Conservation (phyloP, 2,113 vertebrate genomes). For the Struthio camelus region DNA sequence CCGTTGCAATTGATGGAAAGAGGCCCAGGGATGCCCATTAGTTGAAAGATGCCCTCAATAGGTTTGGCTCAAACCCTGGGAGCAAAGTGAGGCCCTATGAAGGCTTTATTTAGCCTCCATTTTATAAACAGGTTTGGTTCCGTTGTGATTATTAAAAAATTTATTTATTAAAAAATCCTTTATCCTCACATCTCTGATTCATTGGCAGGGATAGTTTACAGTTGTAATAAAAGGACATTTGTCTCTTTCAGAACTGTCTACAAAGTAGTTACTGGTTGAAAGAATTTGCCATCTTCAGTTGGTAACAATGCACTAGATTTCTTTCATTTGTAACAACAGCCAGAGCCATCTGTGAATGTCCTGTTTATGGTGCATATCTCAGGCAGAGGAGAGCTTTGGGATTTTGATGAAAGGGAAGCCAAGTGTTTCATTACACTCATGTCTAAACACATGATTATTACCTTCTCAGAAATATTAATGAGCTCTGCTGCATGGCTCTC, state of each 20-base stretch:
- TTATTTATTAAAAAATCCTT: conserved; percentile 7
- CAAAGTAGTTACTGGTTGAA: conserved; percentile 6
- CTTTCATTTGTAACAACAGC: neutral
- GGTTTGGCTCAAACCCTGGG: conserved; percentile 19
- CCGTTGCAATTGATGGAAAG: neutral
- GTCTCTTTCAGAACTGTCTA: conserved; percentile 14
- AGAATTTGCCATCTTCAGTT: neutral
- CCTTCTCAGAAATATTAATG: neutral
- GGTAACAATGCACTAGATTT: neutral
- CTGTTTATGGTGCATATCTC: neutral
- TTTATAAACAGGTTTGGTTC: neutral
- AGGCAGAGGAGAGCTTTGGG: neutral
- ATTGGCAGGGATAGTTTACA: neutral
- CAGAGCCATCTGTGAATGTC: neutral
- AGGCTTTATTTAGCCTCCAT: neutral
- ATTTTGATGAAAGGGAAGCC: conserved; percentile 1
- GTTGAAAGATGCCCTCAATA: neutral
- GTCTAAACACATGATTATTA: neutral
- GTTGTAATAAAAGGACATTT: conserved; percentile 23
- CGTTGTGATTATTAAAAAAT: conserved; percentile 2
- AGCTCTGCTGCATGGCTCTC: neutral
- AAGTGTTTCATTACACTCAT: neutral
- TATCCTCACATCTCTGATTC: neutral
- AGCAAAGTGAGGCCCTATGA: neutral
- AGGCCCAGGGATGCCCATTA: neutral